Conservation (phyloP, 2,888 invertebrate species). For the Nephrotoma appendiculata region DNA sequence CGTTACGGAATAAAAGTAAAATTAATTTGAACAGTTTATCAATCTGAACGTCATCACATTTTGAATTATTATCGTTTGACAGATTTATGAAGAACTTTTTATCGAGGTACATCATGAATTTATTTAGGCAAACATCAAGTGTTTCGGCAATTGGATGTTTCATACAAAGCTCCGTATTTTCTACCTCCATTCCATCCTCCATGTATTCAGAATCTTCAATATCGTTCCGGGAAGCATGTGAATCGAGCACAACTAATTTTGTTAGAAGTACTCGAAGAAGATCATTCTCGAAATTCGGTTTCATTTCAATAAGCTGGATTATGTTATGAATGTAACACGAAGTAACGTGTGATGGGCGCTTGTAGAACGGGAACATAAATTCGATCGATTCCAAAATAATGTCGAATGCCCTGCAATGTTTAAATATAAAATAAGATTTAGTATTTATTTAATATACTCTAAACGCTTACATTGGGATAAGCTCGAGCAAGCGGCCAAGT, state of each 20-base stretch:
- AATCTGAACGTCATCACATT: slow-evolving; percentile 19
- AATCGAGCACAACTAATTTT: slow-evolving; percentile 60
- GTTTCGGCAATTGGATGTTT: slow-evolving; percentile 36
- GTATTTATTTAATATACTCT: not conserved
- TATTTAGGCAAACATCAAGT: slow-evolving; percentile 64
- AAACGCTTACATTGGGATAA: slow-evolving; percentile 35
- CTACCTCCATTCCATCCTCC: slow-evolving; percentile 31
- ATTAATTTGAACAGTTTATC: slow-evolving; percentile 41
- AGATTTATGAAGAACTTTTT: not conserved
- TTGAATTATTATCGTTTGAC: not conserved
- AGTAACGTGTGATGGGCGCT: slow-evolving; percentile 48
- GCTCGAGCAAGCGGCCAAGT: slow-evolving; percentile 36
- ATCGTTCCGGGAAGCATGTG: slow-evolving; percentile 43
- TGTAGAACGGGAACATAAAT: slow-evolving; percentile 62
- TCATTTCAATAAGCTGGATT: slow-evolving; percentile 58
- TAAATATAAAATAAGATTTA: slow-evolving; percentile 32
- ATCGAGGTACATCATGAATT: slow-evolving; percentile 51
- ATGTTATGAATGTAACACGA: slow-evolving; percentile 66
- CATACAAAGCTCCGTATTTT: slow-evolving; percentile 22
- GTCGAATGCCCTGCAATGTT: slow-evolving; percentile 36
- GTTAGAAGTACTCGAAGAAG: slow-evolving; percentile 61
- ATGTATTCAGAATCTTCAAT: slow-evolving; percentile 39
- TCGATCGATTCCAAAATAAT: slow-evolving; percentile 48
- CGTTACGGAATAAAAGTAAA: slow-evolving; percentile 59
- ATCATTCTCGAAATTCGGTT: slow-evolving; percentile 51